A percentile compares a stretch with the other conserved stretches of the same genome.
Evolutionary conservation across 2,113 vertebrate genomes (phyloP).

Genomic region (Platycercus adscitus): DNA sequence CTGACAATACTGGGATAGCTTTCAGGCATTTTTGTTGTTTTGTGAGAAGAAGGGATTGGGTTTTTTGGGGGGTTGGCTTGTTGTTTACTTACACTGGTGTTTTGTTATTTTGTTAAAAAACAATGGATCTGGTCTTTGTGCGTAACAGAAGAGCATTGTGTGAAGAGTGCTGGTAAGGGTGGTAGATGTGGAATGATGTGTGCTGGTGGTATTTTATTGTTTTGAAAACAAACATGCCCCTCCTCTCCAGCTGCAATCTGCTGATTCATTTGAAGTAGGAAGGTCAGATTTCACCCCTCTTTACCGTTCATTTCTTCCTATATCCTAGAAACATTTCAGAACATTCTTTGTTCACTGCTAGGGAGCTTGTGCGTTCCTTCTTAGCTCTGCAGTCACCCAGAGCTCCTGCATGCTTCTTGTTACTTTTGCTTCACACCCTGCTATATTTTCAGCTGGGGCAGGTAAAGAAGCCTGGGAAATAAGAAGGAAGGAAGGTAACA

Average conservation of each 20-base stretch:
- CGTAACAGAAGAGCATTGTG: background rate
- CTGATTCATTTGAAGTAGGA: background rate
- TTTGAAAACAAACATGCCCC: background rate
- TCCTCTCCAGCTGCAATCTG: background rate
- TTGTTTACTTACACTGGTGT: background rate
- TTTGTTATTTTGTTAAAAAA: background rate
- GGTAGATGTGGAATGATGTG: background rate
- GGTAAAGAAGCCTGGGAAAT: background rate
- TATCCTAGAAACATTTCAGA: background rate
- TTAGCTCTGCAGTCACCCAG: background rate
- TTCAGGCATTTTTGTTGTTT: background rate
- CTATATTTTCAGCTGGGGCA: background rate
- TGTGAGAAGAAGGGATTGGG: background rate
- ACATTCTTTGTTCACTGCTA: background rate
- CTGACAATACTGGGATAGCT: background rate
- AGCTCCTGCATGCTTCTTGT: background rate
- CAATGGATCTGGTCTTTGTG: background rate
- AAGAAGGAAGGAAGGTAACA: background rate
- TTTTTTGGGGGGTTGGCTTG: background rate
- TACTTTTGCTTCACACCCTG: background rate
- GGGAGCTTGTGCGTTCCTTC: background rate
- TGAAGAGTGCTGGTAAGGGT: background rate
- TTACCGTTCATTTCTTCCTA: background rate
- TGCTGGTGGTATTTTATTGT: background rate
- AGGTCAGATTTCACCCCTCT: background rate